Base-by-base conservation (phyloP, 2,113 vertebrate genomes). In the Thermophis baileyi region DNA sequence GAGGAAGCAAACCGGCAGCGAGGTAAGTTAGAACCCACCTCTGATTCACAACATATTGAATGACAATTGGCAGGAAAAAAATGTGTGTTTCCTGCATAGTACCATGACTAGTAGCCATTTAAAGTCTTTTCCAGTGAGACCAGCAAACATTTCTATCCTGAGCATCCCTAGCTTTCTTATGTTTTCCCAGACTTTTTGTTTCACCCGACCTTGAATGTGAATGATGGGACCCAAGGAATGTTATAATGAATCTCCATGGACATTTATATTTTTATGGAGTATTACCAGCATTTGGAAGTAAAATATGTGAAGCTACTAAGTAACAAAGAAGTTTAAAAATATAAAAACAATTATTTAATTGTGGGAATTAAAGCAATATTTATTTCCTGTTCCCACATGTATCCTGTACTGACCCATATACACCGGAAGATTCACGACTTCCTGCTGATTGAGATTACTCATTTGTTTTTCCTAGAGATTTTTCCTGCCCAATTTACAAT, bases 231-330 rank as follows among this genome's bases (percentile, higher is more conserved):
- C 46, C 63, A 3, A 24, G 90, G 81, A 94, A 0, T 90, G 53
- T 54, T 40, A 55, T 40, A 47, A 57, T 89, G 85, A 93, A 91
- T 94, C 94, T 93, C 93, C 92, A 1, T 90, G 93, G 95, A 95
- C 91, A 85, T 8, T 89, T 95, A 69, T 2, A 8, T 95, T 93
- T 89, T 94, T 51, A 88, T 90, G 46, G 16, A 35, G 1, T 0
- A 30, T 87, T 47, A 49, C 30, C 85, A 89, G 11, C 5, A 93
- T 49, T 30, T 93, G 51, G 69, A 85, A 93, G 85, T 94, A 93
- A 89, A 91, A 91, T 3, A 51, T 88, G 53, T 69, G 46, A 93
- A 85, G 74, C 50, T 85, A 25, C 89, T 89, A 5, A 57, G 4
- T 74, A 60, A 89, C 69, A 60, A 91, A 89, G 30, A 40, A 51